Conservation (phyloP, 2,888 invertebrate genomes). For the Entomobrya multifasciata region DNA sequence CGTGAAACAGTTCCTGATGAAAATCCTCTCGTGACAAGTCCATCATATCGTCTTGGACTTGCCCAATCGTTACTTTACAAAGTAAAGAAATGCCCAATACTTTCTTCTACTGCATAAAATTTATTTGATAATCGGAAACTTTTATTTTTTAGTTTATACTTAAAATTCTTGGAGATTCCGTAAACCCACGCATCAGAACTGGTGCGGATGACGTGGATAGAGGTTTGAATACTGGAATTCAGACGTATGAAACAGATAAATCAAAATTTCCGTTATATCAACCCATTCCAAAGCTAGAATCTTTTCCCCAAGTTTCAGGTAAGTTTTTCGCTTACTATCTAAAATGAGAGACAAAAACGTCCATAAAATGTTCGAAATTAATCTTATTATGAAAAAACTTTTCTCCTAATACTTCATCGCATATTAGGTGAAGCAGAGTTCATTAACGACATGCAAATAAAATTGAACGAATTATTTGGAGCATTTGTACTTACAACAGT, state of each 20-base stretch:
- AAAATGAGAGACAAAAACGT: no score
- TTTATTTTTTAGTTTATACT: constrained; percentile 89
- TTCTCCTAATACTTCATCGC: background rate
- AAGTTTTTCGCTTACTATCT: no score
- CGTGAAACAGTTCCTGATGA: constrained; percentile 80
- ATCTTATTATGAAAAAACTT: no score
- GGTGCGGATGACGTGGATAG: constrained; percentile 51
- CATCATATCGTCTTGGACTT: constrained; percentile 43
- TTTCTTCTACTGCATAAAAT: no score
- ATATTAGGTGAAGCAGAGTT: constrained; percentile 88
- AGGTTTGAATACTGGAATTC: constrained; percentile 83
- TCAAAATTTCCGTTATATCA: constrained; percentile 88
- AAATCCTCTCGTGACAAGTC: constrained; percentile 79
- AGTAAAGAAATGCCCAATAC: background rate
- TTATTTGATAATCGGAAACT: constrained; percentile 79
- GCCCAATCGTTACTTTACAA: constrained; percentile 35
- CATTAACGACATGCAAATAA: constrained; percentile 82
- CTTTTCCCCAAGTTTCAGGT: constrained; percentile 84
- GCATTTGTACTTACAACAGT: constrained; percentile 81
- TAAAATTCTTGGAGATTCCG: constrained; percentile 78
- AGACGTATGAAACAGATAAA: constrained; percentile 87
- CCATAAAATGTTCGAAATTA: no score
- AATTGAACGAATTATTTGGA: constrained; percentile 80
- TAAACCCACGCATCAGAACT: constrained; percentile 18
- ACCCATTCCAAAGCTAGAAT: constrained; percentile 88